A percentile compares a stretch with the other conserved stretches of the same genome.
phyloP scores from a whole-genome alignment of 2,888 invertebrate species.

The Trilocha varians region DNA sequence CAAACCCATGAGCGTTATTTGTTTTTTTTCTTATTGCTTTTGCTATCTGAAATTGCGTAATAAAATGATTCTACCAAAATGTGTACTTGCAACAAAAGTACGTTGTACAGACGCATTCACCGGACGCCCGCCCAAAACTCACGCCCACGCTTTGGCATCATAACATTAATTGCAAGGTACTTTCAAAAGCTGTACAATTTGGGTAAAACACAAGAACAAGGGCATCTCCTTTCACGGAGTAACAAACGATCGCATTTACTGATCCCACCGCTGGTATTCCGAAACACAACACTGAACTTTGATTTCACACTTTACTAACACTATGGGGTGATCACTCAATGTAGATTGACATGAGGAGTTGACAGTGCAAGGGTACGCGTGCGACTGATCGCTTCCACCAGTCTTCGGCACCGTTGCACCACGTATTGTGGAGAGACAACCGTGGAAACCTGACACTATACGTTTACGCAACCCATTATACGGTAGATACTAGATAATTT shows the following conservation, averaged over 20 bases:
- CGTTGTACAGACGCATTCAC: background rate
- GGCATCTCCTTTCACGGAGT: too few relatives aligned
- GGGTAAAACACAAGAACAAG: background rate
- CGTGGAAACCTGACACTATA: constrained; percentile 57
- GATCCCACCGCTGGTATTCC: background rate
- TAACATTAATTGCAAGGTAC: background rate
- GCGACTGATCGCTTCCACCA: constrained; percentile 43
- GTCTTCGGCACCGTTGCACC: constrained; percentile 57
- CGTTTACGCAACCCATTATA: constrained; percentile 62
- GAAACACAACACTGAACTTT: too few relatives aligned
- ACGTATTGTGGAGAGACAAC: constrained; percentile 58
- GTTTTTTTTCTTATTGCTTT: too few relatives aligned
- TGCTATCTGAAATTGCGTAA: too few relatives aligned
- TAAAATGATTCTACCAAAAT: too few relatives aligned
- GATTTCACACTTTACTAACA: too few relatives aligned
- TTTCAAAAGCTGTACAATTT: background rate
- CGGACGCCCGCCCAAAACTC: background rate
- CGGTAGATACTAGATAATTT: constrained; percentile 57
- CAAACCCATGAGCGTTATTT: too few relatives aligned
- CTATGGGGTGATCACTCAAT: background rate
- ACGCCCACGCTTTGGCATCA: background rate
- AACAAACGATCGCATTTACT: background rate
- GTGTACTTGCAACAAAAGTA: too few relatives aligned
- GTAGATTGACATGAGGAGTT: constrained; percentile 34
- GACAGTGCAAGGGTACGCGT: constrained; percentile 55